Conservation (phyloP, 2,888 invertebrate species). For the Drosophila melanosoma region DNA sequence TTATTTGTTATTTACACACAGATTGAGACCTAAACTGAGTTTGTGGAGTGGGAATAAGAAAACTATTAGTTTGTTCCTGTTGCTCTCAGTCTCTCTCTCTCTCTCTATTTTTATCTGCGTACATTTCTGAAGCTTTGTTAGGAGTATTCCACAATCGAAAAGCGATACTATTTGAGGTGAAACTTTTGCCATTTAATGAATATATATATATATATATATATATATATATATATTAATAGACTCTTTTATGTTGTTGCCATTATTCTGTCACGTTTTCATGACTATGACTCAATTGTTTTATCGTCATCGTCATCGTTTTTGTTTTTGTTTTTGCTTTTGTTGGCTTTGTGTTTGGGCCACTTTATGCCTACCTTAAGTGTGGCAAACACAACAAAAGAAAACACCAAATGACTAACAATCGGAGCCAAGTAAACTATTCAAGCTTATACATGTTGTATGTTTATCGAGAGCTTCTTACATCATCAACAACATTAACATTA, state of each 20-base stretch:
- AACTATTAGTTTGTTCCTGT: background rate
- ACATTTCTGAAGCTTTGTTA: background rate
- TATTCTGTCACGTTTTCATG: constrained; percentile 77
- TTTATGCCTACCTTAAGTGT: constrained; percentile 41
- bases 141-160: background rate
- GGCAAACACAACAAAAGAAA: constrained; percentile 22
- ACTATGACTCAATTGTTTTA: constrained; percentile 53
- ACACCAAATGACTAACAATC: background rate
- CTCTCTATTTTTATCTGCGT: background rate
- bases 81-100: background rate
- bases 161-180: constrained; percentile 10
- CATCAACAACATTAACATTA: constrained; percentile 35
- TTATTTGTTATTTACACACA: background rate
- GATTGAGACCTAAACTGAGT: background rate
- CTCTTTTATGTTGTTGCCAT: constrained; percentile 64
- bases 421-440: constrained; percentile 25
- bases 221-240: constrained; percentile 30
- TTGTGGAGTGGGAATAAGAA: background rate
- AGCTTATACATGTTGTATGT: constrained; percentile 28
- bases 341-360: constrained; percentile 39
- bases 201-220: no score
- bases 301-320: constrained; percentile 10
- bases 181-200: constrained; percentile 2
- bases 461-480: constrained; percentile 45
- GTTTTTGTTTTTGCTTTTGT: constrained; percentile 31